phyloP scores from a whole-genome alignment of 1,140 invertebrate genomes.

The Tribolium castaneum region DNA sequence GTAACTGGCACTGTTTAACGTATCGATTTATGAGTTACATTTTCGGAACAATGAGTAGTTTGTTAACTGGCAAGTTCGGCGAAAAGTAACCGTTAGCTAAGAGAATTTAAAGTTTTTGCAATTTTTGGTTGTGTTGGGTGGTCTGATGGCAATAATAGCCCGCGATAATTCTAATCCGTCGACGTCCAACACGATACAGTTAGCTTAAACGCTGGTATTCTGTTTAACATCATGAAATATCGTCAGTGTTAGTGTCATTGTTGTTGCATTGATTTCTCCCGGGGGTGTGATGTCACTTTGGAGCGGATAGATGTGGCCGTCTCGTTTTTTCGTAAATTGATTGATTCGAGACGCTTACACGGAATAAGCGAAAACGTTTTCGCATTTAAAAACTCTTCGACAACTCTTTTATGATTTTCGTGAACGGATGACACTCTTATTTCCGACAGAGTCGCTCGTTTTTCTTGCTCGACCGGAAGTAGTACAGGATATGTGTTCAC shows the following conservation, averaged over 20 bases:
- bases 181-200: neutral
- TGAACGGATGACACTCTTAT: conserved; percentile 22
- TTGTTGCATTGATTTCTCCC: conserved; percentile 29
- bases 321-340: neutral
- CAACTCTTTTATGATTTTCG: conserved; percentile 8
- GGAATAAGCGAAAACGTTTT: neutral
- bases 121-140: neutral
- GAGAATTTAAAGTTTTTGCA: neutral
- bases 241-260: conserved; percentile 10
- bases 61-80: no score
- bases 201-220: conserved; percentile 8
- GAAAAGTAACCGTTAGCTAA: neutral
- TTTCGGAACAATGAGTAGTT: no score
- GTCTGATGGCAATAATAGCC: neutral
- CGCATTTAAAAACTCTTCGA: neutral
- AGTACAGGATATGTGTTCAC: conserved; percentile 27
- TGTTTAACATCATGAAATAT: conserved; percentile 11
- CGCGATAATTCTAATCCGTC: conserved; percentile 5
- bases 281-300: conserved; percentile 4
- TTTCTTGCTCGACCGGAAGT: conserved; percentile 25
- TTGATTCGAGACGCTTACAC: neutral
- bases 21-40: neutral
- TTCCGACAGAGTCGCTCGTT: conserved; percentile 13
- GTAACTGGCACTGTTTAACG: neutral
- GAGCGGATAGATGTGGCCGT: neutral